A percentile compares a stretch with the other conserved stretches of the same genome.
Evolutionary conservation across 1,140 invertebrate species (phyloP).

Genomic region (Drosophila varians): DNA sequence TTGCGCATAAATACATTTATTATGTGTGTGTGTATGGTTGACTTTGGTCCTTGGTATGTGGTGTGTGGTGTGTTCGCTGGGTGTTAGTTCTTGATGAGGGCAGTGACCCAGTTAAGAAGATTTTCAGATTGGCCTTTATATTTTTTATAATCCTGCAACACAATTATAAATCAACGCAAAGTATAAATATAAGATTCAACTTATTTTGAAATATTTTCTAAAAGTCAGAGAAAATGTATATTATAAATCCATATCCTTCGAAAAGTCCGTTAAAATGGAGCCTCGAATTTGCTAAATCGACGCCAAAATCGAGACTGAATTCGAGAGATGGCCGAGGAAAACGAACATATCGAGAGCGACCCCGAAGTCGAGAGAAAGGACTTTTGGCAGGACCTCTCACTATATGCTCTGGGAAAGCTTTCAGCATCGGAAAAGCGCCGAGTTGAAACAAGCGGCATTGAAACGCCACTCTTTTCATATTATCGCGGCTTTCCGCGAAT

Average conservation of each 20-base stretch:
- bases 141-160: neutral
- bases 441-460: constrained; percentile 37
- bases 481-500: constrained; percentile 24
- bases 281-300: constrained; percentile 8
- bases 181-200: no score
- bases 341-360: constrained; percentile 20
- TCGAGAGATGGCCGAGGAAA: no score
- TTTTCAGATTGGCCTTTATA: neutral
- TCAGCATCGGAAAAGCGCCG: constrained; percentile 12
- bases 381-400: neutral
- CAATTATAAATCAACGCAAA: no score
- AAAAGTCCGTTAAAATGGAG: neutral
- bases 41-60: neutral
- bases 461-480: constrained; percentile 23
- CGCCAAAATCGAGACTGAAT: constrained; percentile 28
- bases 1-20: constrained; percentile 64
- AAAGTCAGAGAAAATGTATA: no score
- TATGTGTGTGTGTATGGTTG: constrained; percentile 7
- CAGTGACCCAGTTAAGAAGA: constrained; percentile 13
- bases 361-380: neutral
- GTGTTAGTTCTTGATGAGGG: constrained; percentile 35
- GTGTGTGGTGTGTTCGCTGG: constrained; percentile 12
- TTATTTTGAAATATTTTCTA: no score
- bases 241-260: neutral
- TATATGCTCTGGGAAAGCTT: constrained; percentile 8